Evolutionary conservation across 2,888 invertebrate genomes (phyloP), one percentile per base, ranked within the genome.

Genomic region (Hirudinaria manillensis): DNA sequence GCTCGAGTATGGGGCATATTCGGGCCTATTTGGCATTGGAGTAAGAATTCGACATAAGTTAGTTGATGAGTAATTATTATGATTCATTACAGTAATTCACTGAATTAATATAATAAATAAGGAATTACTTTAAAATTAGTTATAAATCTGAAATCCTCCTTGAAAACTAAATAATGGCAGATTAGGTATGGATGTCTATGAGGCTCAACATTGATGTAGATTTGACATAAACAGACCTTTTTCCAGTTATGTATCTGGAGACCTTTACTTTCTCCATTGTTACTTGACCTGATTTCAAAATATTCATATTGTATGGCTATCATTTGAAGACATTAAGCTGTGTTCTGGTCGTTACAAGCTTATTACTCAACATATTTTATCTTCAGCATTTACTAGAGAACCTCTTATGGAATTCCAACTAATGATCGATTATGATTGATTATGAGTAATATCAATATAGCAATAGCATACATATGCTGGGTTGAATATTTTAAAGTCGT

Each of bases 201-300:
- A n/a, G n/a, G n/a, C n/a, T n/a, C n/a, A n/a, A n/a, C n/a, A n/a
- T n/a, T n/a, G 13, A 45, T 45, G 36, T 36, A 45, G 3, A 45
- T 45, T 45, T 16, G 13, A 45, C 16, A 1, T 45, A 45, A 45
- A 45, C 51, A n/a, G n/a, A 85, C 86, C 85, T 90, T 87, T 99
- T 97, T 77, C 99, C 99, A 38, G 97, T 95, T 77, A 99, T 94
- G 84, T 99, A 99, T 74, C 99, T 89, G 84, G 94, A 94, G 0
- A 99, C 99, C 87, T 99, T 99, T 45, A 99, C 99, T 85, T 98
- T 98, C 88, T 99, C 93, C 98, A 98, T 99, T 82, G 95, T 93
- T 80, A 96, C 88, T 87, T 96, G 94, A 84, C 96, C 94, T 94
- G 83, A 53, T 87, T 68, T 29, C n/a, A 24, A 51, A 74, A 36